Evolutionary conservation across 2,797 vertebrate species (phyloP).

Genomic region (Hypotaenidia okinawae): DNA sequence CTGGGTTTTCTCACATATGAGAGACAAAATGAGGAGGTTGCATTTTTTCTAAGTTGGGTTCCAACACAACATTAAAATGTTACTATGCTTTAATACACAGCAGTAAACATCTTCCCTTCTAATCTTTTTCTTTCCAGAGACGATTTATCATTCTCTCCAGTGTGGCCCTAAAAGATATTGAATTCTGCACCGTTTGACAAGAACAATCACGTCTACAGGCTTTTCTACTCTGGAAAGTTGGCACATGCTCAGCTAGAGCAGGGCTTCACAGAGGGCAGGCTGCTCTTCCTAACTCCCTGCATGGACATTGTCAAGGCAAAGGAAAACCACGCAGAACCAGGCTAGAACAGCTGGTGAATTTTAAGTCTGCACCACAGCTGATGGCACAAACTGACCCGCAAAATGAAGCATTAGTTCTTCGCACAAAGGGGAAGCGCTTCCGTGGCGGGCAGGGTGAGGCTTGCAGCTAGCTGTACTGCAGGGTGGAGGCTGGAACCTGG

Average conservation of each 20-base stretch:
- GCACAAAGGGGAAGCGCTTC: neutral
- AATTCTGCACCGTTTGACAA: conserved; percentile 7
- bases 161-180: neutral
- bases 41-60: neutral
- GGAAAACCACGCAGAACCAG: neutral
- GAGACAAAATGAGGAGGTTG: neutral
- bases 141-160: neutral
- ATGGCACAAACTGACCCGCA: neutral
- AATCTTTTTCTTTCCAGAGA: neutral
- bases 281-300: neutral
- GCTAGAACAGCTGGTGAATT: neutral
- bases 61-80: neutral
- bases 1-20: neutral
- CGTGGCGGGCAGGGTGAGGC: accelerated
- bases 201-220: neutral
- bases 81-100: neutral
- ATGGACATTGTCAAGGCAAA: neutral
- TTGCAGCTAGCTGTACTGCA: neutral
- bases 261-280: neutral
- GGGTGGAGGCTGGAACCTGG: neutral
- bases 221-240: neutral
- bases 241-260: neutral
- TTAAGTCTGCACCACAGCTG: neutral
- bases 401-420: neutral
- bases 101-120: neutral